Evolutionary conservation across 2,888 invertebrate genomes (phyloP).

Genomic region (Meghimatium bilineatum): DNA sequence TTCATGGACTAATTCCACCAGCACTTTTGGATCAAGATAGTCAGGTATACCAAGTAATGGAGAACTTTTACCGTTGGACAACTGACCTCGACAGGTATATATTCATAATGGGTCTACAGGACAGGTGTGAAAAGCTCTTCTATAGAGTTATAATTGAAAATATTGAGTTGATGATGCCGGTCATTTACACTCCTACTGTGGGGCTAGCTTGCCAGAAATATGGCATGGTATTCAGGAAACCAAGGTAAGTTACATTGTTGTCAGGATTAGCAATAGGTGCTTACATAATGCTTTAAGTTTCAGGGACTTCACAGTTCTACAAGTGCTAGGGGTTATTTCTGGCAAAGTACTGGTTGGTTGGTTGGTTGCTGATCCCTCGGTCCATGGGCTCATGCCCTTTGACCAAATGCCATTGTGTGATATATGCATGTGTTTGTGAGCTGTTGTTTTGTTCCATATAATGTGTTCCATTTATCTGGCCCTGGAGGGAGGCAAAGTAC

Average conservation of each 20-base stretch:
- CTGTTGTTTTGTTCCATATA: too few species aligned
- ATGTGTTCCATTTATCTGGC: too few species aligned
- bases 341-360: too few species aligned
- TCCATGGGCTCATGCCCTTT: too few species aligned
- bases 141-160: conserved; percentile 92
- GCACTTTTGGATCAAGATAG: conserved; percentile 84
- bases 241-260: conserved; percentile 80
- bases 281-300: too few species aligned
- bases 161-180: conserved; percentile 94
- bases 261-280: too few species aligned
- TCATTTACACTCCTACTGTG: conserved; percentile 98
- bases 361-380: too few species aligned
- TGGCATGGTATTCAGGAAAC: conserved; percentile 91
- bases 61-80: conserved; percentile 80
- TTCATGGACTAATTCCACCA: conserved; percentile 96
- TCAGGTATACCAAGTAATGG: conserved; percentile 85
- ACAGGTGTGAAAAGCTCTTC: conserved; percentile 97
- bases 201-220: conserved; percentile 98
- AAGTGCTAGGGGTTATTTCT: too few species aligned
- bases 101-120: conserved; percentile 80
- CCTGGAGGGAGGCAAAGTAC: too few species aligned
- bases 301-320: too few species aligned
- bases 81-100: conserved; percentile 81
- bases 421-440: too few species aligned
- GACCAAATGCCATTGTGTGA: too few species aligned